Conservation (phyloP, 2,113 vertebrate genomes). For the Raja brachyura region DNA sequence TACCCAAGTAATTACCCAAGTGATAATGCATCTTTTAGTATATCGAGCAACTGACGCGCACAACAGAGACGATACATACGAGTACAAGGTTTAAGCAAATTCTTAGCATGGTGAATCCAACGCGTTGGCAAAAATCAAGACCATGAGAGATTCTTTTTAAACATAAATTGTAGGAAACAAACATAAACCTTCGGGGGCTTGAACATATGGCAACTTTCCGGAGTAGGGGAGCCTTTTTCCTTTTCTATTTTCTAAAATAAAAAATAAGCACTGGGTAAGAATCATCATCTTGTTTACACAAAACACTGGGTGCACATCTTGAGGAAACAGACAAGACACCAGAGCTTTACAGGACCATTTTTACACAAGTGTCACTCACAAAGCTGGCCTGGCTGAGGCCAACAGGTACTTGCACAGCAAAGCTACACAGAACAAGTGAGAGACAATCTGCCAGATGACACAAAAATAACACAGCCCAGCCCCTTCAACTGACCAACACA, state of each 20-base stretch:
- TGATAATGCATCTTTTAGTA: background rate
- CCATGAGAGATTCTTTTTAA: slow-evolving; percentile 20
- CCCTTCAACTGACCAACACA: background rate
- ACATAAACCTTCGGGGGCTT: slow-evolving; percentile 93
- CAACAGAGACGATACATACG: background rate
- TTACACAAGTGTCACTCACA: too few relatives aligned
- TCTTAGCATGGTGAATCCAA: background rate
- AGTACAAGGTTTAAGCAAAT: background rate
- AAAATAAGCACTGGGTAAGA: slow-evolving; percentile 92
- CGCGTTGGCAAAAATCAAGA: background rate
- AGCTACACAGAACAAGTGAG: background rate
- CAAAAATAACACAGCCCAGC: background rate
- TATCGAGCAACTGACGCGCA: background rate
- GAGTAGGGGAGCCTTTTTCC: slow-evolving; percentile 98
- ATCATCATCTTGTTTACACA: background rate
- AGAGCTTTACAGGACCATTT: background rate
- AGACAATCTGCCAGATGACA: background rate
- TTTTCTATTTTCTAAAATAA: slow-evolving; percentile 99
- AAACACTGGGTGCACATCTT: background rate
- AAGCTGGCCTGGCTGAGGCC: slow-evolving; percentile 3
- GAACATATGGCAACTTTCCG: slow-evolving; percentile 99
- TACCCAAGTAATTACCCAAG: too few relatives aligned
- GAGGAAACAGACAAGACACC: background rate
- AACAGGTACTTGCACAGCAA: slow-evolving; percentile 11
- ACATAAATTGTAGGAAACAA: slow-evolving; percentile 64